These are phyloP conservation scores for Merops nubicus DNA, from an alignment of 2,113 vertebrate species.

Conservation along the genomic window DNA sequence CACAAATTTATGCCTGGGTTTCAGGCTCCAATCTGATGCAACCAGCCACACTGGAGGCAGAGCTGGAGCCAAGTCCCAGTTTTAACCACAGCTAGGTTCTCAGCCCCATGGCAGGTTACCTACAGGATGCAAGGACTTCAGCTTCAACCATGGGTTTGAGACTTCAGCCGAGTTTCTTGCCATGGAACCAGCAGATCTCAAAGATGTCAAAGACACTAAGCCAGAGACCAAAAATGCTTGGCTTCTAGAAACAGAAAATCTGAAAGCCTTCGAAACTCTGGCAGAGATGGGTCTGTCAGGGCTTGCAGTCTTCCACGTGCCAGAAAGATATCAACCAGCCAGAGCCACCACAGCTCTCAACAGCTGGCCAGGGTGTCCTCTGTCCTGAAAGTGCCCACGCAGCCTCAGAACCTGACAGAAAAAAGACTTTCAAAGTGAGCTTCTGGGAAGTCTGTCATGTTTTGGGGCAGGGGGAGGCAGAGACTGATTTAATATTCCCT, in stretches of 20 bases:
- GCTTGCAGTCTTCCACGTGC: neutral
- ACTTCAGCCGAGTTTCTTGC: neutral
- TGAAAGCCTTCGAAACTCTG: neutral
- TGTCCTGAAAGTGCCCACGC: neutral
- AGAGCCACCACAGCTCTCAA: neutral
- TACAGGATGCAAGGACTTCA: neutral
- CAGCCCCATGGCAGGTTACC: neutral
- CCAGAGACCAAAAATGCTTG: neutral
- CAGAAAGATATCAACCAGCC: neutral
- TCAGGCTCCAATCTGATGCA: slow-evolving; percentile 7
- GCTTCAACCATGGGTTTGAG: neutral
- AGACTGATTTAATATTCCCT: neutral
- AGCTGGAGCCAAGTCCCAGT: neutral
- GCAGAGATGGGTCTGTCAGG: neutral
- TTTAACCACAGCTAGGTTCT: neutral
- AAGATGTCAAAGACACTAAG: neutral
- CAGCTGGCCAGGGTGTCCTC: neutral
- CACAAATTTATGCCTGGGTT: neutral
- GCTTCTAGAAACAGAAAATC: neutral
- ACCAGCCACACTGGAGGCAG: neutral
- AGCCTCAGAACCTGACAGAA: neutral
- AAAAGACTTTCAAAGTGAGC: neutral
- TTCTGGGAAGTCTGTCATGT: neutral
- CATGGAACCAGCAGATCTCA: neutral
- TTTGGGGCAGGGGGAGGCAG: neutral